These are phyloP conservation scores for Phalacrocorax aristotelis DNA, from an alignment of 2,113 vertebrate species.

Conservation along the genomic window DNA sequence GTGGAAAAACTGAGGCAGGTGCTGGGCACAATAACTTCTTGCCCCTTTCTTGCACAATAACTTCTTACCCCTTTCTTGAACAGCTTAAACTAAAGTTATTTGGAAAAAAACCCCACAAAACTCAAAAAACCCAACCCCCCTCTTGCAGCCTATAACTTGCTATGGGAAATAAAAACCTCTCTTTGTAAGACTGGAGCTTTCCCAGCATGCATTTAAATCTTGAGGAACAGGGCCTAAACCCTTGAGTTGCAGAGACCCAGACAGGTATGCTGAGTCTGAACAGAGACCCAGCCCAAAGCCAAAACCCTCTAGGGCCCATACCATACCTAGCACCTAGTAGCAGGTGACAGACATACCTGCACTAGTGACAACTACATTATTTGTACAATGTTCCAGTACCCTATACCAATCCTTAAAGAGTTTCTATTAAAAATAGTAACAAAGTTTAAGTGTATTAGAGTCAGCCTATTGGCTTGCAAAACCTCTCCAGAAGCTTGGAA, in stretches of 20 bases:
- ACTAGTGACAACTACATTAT: background rate
- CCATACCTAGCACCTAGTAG: background rate
- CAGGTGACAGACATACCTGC: background rate
- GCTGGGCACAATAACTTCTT: background rate
- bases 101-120: background rate
- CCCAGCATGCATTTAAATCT: background rate
- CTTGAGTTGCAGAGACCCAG: background rate
- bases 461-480: background rate
- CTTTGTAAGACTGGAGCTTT: background rate
- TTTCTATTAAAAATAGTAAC: background rate
- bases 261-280: background rate
- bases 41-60: background rate
- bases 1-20: background rate
- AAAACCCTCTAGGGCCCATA: background rate
- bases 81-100: background rate
- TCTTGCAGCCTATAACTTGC: background rate
- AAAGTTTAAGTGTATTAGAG: background rate
- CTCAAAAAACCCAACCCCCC: fast-evolving
- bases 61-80: background rate
- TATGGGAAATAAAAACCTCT: background rate
- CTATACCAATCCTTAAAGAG: background rate
- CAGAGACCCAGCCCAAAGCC: background rate
- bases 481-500: background rate
- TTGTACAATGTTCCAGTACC: background rate
- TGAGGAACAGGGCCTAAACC: background rate